phyloP scores from a whole-genome alignment of 1,140 invertebrate species.

The Atta texana region DNA sequence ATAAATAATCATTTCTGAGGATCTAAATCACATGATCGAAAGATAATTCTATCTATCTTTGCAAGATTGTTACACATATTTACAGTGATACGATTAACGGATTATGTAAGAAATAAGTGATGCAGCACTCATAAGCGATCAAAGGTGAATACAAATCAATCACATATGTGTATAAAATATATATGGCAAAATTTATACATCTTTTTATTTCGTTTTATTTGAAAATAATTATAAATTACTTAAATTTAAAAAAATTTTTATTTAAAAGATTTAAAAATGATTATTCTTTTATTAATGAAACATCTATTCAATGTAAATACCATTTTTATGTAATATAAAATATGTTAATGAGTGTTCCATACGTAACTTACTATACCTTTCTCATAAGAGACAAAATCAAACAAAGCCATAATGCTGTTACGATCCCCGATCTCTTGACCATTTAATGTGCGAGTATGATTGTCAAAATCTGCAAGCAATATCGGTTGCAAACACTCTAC shows the following conservation, averaged over 20 bases:
- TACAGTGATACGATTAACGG: slow-evolving; percentile 15
- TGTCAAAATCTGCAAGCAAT: slow-evolving; percentile 88
- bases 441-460: slow-evolving; percentile 91
- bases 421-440: slow-evolving; percentile 90
- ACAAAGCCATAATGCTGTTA: slow-evolving; percentile 90
- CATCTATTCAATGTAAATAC: neutral
- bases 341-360: neutral
- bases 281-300: neutral
- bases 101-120: slow-evolving; percentile 8
- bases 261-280: no score
- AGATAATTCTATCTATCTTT: slow-evolving; percentile 38
- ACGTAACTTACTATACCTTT: slow-evolving; percentile 83
- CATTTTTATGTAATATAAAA: neutral
- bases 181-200: neutral
- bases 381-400: slow-evolving; percentile 93
- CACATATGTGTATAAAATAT: neutral
- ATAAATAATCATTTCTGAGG: neutral
- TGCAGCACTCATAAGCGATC: neutral
- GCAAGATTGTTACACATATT: neutral
- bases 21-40: neutral
- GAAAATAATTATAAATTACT: neutral
- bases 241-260: neutral
- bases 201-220: neutral
- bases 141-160: neutral
- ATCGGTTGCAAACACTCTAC: slow-evolving; percentile 88